Base-by-base conservation (phyloP, 1,140 invertebrate genomes). In the Dreissena rostriformis region DNA sequence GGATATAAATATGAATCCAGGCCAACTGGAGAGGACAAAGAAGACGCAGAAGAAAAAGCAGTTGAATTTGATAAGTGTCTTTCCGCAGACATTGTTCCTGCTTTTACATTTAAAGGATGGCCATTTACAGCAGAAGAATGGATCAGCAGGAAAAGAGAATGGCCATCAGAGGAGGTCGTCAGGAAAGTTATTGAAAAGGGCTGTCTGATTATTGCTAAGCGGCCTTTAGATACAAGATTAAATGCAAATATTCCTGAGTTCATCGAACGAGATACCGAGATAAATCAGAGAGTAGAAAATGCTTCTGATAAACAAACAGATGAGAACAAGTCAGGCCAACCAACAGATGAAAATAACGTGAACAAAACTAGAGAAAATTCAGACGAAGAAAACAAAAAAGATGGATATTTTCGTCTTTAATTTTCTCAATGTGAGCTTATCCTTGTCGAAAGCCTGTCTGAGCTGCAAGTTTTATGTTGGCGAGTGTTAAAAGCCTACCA, bases 401-500 rank as follows among this genome's bases (percentile, higher is more conserved):
- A 70, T 29, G 24, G 39, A 53, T 73, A 52, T 39, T 73, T 73
- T 52, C 15, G 71, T 52, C 51, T 73, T 24, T 73, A 39, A 10
- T 73, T 73, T 55, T 24, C 71, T 26, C 71, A 52, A 52, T 73
- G 39, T 53, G 71, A 73, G 53, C 19, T 51, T 26, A 52, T 53
- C 22, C 51, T 73, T 19, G 71, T 52, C 49, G 11, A 73, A 26
- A 73, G 71, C 24, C 26, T 73, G 71, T 52, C 19, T 6, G 71
- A 73, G 51, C 39, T 14, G 53, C 71, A 73, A 24, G 14, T 52
- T 24, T 55, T 51, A 10, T 73, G 71, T 26, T 73, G 71, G 71
- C 15, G 71, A 0, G 52, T 73, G 53, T 26, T 73, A 14, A 73
- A 73, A 73, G 71, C 71, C 19, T 73, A 73, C 71, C 71, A 73